Conservation (phyloP, 2,888 invertebrate genomes). For the Bembecia ichneumoniformis region DNA sequence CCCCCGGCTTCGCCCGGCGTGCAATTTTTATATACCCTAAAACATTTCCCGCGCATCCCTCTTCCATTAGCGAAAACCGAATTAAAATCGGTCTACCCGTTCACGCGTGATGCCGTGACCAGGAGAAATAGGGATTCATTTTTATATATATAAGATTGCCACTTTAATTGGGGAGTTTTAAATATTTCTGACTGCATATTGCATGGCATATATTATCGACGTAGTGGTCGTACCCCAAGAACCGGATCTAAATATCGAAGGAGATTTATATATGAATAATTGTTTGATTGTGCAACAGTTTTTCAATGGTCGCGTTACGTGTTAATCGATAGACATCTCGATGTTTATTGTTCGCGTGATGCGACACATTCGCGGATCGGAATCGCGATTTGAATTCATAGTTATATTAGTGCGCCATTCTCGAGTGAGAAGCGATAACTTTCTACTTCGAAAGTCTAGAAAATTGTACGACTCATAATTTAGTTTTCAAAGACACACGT, state of each 20-base stretch:
- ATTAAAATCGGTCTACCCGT: no score
- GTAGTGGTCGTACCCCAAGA: neutral
- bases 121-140: no score
- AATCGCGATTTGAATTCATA: slow-evolving; percentile 34
- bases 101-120: no score
- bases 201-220: no score
- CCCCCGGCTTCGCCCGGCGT: no score
- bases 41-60: no score
- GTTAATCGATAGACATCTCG: slow-evolving; percentile 20
- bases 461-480: neutral
- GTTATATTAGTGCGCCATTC: slow-evolving; percentile 21
- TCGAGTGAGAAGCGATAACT: slow-evolving; percentile 34
- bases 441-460: slow-evolving; percentile 28
- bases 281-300: slow-evolving; percentile 9
- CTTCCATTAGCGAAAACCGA: no score
- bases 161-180: no score
- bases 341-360: slow-evolving; percentile 28
- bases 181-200: no score
- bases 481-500: no score
- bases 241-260: neutral
- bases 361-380: slow-evolving; percentile 24
- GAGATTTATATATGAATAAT: slow-evolving; percentile 6
- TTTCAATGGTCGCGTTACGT: slow-evolving; percentile 29
- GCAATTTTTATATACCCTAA: no score
- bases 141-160: no score